Base-by-base conservation (phyloP, 2,113 vertebrate species). In the Hiodon alosoides region DNA sequence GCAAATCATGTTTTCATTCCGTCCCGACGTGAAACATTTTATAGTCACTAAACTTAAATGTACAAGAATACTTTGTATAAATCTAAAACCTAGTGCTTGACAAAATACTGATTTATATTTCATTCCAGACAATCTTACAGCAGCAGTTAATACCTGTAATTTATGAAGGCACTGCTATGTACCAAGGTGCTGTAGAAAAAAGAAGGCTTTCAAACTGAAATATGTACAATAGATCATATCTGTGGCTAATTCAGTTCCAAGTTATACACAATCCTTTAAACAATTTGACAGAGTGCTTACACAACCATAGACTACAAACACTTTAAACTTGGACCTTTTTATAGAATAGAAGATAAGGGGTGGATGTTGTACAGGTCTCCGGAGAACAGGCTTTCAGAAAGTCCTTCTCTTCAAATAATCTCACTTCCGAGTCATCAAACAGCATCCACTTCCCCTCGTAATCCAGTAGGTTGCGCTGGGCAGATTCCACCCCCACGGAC, bases 271-370 rank as follows among this genome's bases (percentile, higher is more conserved):
- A 31, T 31, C 31, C 67, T 50, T 59, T 10, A 60, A 17, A 59
- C 10, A n/a, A 48, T 13, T 48, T 47, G 31, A 53, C 59, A 31
- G 59, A 58, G 46, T 71, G 14, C 69, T 70, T 64, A 59, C 58
- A 9, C 0, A 59, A 59, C 55, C 17, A 50, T 47, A 60, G 17
- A 6, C 2, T 2, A 62, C 4, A 53, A n/a, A 3, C 53, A 3
- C 57, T 66, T 71, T 67, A 61, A 14, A 55, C 60, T 57, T 76
- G 78, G 70, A 83, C 82, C 82, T 91, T 92, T 80, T 93, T 95
- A 90, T 99, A 99, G 90, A 99, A 99, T 61, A 99, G 91, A 76
- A 99, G 90, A 83, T 99, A 99, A 5, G 97, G 97, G 47, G 96
- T 99, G 8, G 96, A 98, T 0, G 95, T 95, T 10, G 94, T 94